phyloP scores from a whole-genome alignment of 2,797 vertebrate species.

The Moxostoma hubbsi region DNA sequence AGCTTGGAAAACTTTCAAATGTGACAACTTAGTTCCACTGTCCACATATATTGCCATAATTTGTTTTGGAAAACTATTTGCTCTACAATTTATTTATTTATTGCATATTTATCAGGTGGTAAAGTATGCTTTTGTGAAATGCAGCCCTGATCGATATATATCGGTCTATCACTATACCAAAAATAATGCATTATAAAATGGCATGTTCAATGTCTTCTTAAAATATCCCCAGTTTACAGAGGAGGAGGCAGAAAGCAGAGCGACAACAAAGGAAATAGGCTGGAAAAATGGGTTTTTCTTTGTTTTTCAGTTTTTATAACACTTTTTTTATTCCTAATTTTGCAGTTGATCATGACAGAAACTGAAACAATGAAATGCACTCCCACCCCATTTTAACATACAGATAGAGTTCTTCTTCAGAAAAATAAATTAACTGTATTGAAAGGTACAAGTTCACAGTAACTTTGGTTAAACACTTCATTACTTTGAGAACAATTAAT shows the following conservation, averaged over 20 bases:
- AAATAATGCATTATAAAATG: background rate
- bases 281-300: background rate
- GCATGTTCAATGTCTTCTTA: background rate
- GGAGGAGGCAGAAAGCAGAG: slow-evolving; percentile 8
- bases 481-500: slow-evolving; percentile 85
- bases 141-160: too few relatives aligned
- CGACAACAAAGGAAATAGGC: background rate
- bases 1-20: too few relatives aligned
- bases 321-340: slow-evolving; percentile 85
- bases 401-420: slow-evolving; percentile 82
- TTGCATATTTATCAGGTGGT: too few relatives aligned
- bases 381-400: slow-evolving; percentile 78
- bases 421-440: slow-evolving; percentile 93
- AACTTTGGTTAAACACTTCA: slow-evolving; percentile 98
- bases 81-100: too few relatives aligned
- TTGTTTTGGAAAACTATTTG: too few relatives aligned
- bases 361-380: slow-evolving; percentile 87
- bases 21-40: too few relatives aligned
- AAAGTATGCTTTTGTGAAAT: too few relatives aligned
- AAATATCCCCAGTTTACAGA: slow-evolving; percentile 12
- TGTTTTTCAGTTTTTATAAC: slow-evolving; percentile 70
- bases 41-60: too few relatives aligned
- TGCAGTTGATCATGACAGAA: slow-evolving; percentile 93
- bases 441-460: slow-evolving; percentile 96
- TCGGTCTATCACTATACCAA: background rate